Base-by-base conservation (phyloP, 2,797 vertebrate genomes). In the Agapornis canus region DNA sequence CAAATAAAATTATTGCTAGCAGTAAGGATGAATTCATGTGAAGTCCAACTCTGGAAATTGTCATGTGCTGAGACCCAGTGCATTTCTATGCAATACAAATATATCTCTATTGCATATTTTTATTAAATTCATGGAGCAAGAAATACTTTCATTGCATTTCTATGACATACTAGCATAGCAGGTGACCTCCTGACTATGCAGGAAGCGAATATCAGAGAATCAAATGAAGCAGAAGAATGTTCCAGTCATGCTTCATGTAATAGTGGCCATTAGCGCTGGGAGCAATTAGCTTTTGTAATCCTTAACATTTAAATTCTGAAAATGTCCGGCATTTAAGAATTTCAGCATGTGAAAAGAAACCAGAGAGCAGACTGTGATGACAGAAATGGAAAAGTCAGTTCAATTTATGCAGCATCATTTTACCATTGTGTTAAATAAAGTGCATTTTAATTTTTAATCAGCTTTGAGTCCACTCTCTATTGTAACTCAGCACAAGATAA, bases 381-480 rank as follows among this genome's bases (percentile, higher is more conserved):
- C 19, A 82, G 52, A 91, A 95, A 91, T 81, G 39, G 56, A 89
- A 91, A 86, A 94, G 57, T 66, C 52, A 32, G n/a, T 85, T 91
- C 57, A 80, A 93, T 83, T 82, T 94, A 81, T 0, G 2, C 48
- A 85, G 49, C 35, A 65, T 71, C 5, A 3, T 31, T 87, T 89
- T 89, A 72, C 65, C 39, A 51, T 83, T 94, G 87, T 71, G 42
- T 86, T 57, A 61, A 95, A 96, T 87, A 86, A 95, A 92, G 54
- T 43, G 43, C n/a, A 45, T 83, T 97, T 95, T 91, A 95, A 93
- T 95, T 93, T 95, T 95, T 95, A 94, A 96, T 91, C 89, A 92
- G 69, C 66, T 82, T 57, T 65, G 47, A 87, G 57, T 45, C 69
- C 11, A 16, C 43, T 79, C 20, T 15, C 14, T 91, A 61, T 81